Evolutionary conservation across 92 coral and sea anemone genomes (phyloP).

Genomic region (Blastomussa wellsi): DNA sequence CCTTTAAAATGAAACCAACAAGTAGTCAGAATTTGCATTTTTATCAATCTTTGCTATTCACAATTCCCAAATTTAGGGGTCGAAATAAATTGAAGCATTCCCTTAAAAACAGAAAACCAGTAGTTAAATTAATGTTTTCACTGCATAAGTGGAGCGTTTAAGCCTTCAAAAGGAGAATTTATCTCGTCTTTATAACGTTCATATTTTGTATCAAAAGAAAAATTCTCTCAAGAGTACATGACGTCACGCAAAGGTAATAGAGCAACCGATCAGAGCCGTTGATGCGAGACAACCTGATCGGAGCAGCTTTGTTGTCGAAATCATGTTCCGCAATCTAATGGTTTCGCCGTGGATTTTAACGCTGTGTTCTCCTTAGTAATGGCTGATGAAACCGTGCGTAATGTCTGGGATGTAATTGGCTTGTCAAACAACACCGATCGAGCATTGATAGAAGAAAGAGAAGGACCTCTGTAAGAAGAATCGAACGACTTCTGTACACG

Average conservation of each 20-base stretch:
- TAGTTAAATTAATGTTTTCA: too few species aligned
- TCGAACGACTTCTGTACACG: not conserved
- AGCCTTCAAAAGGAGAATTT: too few species aligned
- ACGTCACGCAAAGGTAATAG: slow-evolving; percentile 62
- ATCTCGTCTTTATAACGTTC: not conserved
- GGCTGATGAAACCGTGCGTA: slow-evolving; percentile 62
- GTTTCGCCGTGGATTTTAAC: slow-evolving; percentile 1
- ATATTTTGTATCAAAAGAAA: not conserved
- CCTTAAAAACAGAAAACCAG: too few species aligned
- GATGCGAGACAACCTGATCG: slow-evolving; percentile 11
- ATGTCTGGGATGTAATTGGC: slow-evolving; percentile 68
- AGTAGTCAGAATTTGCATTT: not conserved
- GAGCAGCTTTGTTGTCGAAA: slow-evolving; percentile 15
- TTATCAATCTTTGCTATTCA: not conserved
- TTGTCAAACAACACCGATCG: slow-evolving; percentile 38
- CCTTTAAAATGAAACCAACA: too few species aligned
- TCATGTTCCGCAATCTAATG: slow-evolving; percentile 17
- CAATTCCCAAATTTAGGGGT: not conserved
- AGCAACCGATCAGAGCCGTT: slow-evolving; percentile 40
- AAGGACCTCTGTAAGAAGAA: slow-evolving; percentile 36
- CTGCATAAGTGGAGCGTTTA: not conserved
- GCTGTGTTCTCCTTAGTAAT: slow-evolving; percentile 15
- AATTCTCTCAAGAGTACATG: slow-evolving; percentile 53
- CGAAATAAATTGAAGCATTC: too few species aligned
- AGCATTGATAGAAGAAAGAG: slow-evolving; percentile 7